Conservation (phyloP, 2,888 invertebrate genomes). For the Mongoloraphidia duomilia region DNA sequence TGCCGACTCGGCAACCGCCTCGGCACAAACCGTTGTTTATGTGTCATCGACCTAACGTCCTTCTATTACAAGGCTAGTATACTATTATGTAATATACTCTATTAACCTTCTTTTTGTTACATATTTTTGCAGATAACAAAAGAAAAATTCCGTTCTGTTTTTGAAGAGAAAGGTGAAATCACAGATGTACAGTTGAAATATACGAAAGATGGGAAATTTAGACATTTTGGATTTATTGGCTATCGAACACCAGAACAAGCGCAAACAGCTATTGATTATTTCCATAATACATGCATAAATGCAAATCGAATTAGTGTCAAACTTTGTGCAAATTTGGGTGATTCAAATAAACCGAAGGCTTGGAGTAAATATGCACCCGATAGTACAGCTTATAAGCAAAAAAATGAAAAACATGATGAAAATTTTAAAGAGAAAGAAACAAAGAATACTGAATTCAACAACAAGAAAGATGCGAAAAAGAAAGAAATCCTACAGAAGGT, state of each 20-base stretch:
- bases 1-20: no score
- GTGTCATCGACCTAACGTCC: no score
- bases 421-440: constrained; percentile 18
- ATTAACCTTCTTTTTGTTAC: constrained; percentile 6
- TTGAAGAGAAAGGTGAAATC: constrained; percentile 67
- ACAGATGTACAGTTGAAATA: constrained; percentile 92
- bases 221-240: constrained; percentile 89
- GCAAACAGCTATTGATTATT: constrained; percentile 55
- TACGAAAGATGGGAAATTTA: constrained; percentile 79
- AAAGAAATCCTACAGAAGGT: constrained; percentile 54
- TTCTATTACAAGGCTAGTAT: no score
- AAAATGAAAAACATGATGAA: constrained; percentile 28
- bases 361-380: constrained; percentile 88
- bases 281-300: constrained; percentile 73
- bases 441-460: constrained; percentile 17
- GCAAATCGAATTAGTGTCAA: constrained; percentile 71
- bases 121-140: constrained; percentile 53
- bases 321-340: constrained; percentile 52
- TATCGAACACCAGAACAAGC: constrained; percentile 73
- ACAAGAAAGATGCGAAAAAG: constrained; percentile 36
- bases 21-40: no score
- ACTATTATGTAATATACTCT: no score
- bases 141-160: constrained; percentile 58
- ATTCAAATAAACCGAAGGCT: constrained; percentile 64
- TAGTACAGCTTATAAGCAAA: constrained; percentile 48